Base-by-base conservation (phyloP, 2,888 invertebrate genomes). In the Furcula furcula region DNA sequence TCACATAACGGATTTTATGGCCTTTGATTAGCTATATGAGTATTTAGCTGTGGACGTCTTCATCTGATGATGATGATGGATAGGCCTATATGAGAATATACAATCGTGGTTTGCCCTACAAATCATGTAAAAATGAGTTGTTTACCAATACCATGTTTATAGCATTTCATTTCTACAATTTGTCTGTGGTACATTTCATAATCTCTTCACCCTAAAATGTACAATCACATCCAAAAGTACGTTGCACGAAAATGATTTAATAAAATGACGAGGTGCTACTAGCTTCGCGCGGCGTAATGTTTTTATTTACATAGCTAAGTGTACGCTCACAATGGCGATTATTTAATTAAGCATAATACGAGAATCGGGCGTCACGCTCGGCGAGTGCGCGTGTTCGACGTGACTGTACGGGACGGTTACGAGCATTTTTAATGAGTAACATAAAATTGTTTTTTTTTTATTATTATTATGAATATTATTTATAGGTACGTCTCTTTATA, bases 331-430 rank as follows among this genome's bases (percentile, higher is more conserved):
- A 72, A 68, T 65, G 52, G 65, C 68, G 62, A 75, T 75, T 71
- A 77, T 78, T 77, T 74, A 74, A 76, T 78, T 74, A 74, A 55
- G 50, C 58, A 54, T n/a, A n/a, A n/a, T 46, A 49, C 46, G 42
- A 47, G 47, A 36, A 44, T 37, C 38, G 46, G 27, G 38, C 47
- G 65, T 57, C 55, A 59, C 55, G 57, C 36, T 30, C 26, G 36
- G 43, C 30, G 37, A 34, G 28, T 37, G 43, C 36, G 39, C 39
- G 34, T 35, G 29, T 28, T 36, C 39, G 25, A 25, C 26, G 33
- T 20, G 37, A 26, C 26, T 26, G 14, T 14, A 26, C 13, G 14
- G 3, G 14, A n/a, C 26, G 26, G 26, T 26, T 26, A 26, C 22
- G 22, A 46, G 34, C 36, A 31, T 39, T 9, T 31, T 37, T 46